Evolutionary conservation across 2,797 vertebrate genomes (phyloP), one percentile per base, ranked within the genome.

Genomic region (Malacoctenus gilli): DNA sequence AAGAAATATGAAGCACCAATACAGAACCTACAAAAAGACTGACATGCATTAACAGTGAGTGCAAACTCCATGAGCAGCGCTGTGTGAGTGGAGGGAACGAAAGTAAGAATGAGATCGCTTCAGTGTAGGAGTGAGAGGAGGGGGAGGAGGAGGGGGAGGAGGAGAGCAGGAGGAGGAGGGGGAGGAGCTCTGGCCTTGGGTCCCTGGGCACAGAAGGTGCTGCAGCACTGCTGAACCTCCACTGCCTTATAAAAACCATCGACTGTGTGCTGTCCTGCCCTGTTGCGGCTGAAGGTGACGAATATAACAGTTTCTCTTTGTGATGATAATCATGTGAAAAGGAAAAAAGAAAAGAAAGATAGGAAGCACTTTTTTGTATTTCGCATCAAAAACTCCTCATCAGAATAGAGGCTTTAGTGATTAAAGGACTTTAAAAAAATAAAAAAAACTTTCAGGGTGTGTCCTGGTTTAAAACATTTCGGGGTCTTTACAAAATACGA

Each of bases 181-280:
- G 80, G 92, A 91, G 93, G 92, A 93, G 91, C 87, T 75, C 59
- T 92, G 92, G 89, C 91, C 87, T 92, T 90, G 94, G 94, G 91
- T 93, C 92, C 92, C 94, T 93, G 92, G 94, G 93, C 91, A 92
- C 93, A 92, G 92, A 90, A 92, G 93, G 93, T 92, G 93, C 93
- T 91, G 83, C 86, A 81, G 68, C 66, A 60, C 32, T 77, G 62
- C 68, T 61, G 40, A 69, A 78, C 68, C 73, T 80, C 40, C 60
- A 36, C 57, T 69, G 70, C 60, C 43, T 77, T 71, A 70, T 46
- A 73, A 5, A 28, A 28, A 28, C 25, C 25, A 28, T 23, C 4
- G 22, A 23, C 22, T 23, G 4, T 23, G 22, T 23, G 53, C 68
- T 61, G 67, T 62, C 44, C 47, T 40, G 63, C 39, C 58, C 57